Evolutionary conservation across 1,140 invertebrate species (phyloP).

Genomic region (Calycopis cecrops): DNA sequence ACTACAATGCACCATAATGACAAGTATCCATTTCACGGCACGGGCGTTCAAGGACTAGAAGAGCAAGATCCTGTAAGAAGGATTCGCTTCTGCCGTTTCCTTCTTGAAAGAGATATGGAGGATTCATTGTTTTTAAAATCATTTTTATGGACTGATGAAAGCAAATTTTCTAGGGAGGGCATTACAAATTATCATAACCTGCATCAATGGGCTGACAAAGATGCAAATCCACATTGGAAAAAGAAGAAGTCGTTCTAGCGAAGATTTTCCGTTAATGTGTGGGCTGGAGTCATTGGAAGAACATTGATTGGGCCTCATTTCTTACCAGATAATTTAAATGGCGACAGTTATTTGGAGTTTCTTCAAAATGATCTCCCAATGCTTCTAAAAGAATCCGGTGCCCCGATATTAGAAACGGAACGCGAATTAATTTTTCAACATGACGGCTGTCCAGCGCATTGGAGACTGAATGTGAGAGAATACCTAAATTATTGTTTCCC

Average conservation of each 20-base stretch:
- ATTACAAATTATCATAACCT: constrained; percentile 13
- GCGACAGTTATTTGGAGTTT: too few species aligned
- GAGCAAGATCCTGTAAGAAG: constrained; percentile 11
- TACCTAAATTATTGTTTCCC: constrained; percentile 8
- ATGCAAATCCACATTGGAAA: constrained; percentile 10
- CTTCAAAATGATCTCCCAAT: too few species aligned
- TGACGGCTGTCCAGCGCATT: constrained; percentile 11
- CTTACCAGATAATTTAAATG: too few species aligned
- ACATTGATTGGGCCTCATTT: constrained; percentile 16
- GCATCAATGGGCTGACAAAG: constrained; percentile 12
- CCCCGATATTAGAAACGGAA: constrained; percentile 2
- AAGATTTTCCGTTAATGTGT: constrained; percentile 17
- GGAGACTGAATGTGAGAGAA: constrained; percentile 8
- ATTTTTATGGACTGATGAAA: constrained; percentile 10
- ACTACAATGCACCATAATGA: constrained; percentile 5
- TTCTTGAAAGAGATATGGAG: constrained; percentile 10
- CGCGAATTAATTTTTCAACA: constrained; percentile 3
- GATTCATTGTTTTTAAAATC: constrained; percentile 3
- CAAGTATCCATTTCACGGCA: constrained; percentile 9
- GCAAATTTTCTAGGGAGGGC: background rate
- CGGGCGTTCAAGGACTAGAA: constrained; percentile 4
- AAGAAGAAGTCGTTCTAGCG: constrained; percentile 3
- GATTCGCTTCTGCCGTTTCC: constrained; percentile 7
- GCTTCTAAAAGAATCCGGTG: too few species aligned
- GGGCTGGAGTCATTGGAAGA: constrained; percentile 20